Base-by-base conservation (phyloP, 1,140 invertebrate species). In the Brachionus rotundiformis region DNA sequence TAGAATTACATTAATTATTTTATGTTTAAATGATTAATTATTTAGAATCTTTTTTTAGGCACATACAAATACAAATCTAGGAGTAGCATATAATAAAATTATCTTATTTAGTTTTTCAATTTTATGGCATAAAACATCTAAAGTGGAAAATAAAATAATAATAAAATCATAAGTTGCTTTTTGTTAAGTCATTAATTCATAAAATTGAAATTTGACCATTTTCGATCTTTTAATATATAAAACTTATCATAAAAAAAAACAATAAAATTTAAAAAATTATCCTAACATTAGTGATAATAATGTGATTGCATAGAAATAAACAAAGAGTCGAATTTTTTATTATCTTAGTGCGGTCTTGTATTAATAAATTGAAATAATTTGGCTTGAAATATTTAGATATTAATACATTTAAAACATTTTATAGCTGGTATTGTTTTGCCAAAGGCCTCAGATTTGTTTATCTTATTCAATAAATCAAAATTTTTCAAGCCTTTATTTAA, bases 301-400 rank as follows among this genome's bases (percentile, higher is more conserved):
- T 8, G 47, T 54, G 47, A 54, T 54, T 54, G 23, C 47, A 54
- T 54, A 19, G n/a, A 8, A 7, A 19, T 16, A 54, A 7, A 54
- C 1, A 54, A 4, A 23, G 16, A 19, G 8, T 54, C 19, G 19
- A 19, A 19, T 19, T 8, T 6, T 19, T 8, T 54, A 19, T 7
- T 19, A 54, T 16, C 6, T 54, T 1, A 10, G 47, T 54, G 47
- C 47, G 16, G 4, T 54, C 23, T 5, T 19, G 8, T 54, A 54
- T 54, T 54, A 54, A 54, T 54, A 54, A 41, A 41, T 41, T 41
- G 47, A 54, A 49, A 49, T 49, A 16, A 49, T 54, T 54, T 54
- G 47, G 47, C 47, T 54, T 54, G 47, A 54, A 19, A 54, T 8
- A 19, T 19, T 54, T 47, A 2, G 10, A 13, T 47, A 5, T 16